These are phyloP conservation scores for Callionymus lyra DNA, from an alignment of 2,113 vertebrate species.

Conservation along the genomic window DNA sequence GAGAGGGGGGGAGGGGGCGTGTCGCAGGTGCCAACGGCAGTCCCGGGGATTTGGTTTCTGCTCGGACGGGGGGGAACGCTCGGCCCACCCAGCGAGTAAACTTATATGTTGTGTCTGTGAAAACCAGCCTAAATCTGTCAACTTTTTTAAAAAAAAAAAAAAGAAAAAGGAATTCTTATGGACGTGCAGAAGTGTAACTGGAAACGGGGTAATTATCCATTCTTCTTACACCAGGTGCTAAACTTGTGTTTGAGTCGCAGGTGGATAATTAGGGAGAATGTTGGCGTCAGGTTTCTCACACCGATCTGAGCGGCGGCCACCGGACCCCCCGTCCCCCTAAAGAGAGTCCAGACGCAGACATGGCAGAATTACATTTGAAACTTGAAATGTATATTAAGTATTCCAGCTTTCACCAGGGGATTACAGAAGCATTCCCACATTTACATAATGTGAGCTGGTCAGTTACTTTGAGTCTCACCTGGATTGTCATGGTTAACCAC, in stretches of 20 bases:
- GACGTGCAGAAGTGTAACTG: conserved; percentile 29
- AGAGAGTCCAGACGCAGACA: too few species aligned
- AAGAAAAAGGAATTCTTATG: conserved; percentile 22
- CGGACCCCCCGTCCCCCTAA: too few species aligned
- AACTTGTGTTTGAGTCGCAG: conserved; percentile 33
- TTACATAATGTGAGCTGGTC: too few species aligned
- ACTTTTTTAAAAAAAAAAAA: conserved; percentile 12
- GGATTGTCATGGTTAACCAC: too few species aligned
- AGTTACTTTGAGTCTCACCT: too few species aligned
- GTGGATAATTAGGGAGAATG: conserved; percentile 47
- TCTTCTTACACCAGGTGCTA: conserved; percentile 45
- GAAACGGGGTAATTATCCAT: conserved; percentile 40
- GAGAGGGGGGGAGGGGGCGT: background rate
- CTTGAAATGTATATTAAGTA: too few species aligned
- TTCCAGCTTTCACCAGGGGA: too few species aligned
- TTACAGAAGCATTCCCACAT: too few species aligned
- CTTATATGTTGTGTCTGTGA: conserved; percentile 16
- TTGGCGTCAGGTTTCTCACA: conserved; percentile 35
- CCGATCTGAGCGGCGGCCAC: conserved; percentile 15
- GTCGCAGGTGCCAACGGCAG: conserved; percentile 13
- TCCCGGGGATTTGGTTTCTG: conserved; percentile 4
- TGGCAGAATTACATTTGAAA: too few species aligned
- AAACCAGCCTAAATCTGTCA: conserved; percentile 37
- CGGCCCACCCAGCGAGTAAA: conserved; percentile 34
- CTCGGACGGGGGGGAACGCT: conserved; percentile 19